These are phyloP conservation scores for Microctonus brassicae DNA, from an alignment of 2,888 invertebrate species.

Conservation along the genomic window DNA sequence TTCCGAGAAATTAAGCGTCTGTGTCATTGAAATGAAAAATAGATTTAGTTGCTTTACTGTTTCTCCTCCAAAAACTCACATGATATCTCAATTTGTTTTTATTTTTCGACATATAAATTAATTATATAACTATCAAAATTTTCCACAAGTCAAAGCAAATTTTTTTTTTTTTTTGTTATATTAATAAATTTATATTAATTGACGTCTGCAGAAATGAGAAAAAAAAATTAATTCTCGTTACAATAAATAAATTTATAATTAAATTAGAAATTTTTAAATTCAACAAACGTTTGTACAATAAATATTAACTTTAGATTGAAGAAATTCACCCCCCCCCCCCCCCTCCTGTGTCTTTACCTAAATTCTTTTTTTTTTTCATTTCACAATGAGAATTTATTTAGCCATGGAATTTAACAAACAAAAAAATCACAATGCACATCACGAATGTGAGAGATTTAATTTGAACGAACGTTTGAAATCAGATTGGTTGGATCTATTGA, in stretches of 20 bases:
- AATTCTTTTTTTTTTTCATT: not conserved
- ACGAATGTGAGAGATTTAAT: slow-evolving; percentile 45
- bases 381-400: slow-evolving; percentile 26
- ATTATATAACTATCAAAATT: too few relatives aligned
- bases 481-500: slow-evolving; percentile 32
- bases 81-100: not conserved
- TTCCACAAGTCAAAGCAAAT: too few relatives aligned
- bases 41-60: slow-evolving; percentile 5
- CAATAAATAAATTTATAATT: not conserved
- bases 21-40: slow-evolving; percentile 15
- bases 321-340: not conserved
- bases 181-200: too few relatives aligned
- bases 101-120: not conserved
- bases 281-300: not conserved
- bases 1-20: slow-evolving; percentile 33
- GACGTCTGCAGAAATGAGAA: too few relatives aligned
- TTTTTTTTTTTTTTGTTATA: too few relatives aligned
- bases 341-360: not conserved
- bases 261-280: not conserved
- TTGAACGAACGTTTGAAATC: slow-evolving; percentile 48
- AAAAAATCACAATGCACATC: slow-evolving; percentile 27
- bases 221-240: too few relatives aligned
- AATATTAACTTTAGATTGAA: not conserved
- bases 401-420: slow-evolving; percentile 11
- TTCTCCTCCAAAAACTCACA: not conserved